Evolutionary conservation across 1,140 invertebrate genomes (phyloP), one percentile per base, ranked within the genome.

Genomic region (Oreohelix idahoensis): DNA sequence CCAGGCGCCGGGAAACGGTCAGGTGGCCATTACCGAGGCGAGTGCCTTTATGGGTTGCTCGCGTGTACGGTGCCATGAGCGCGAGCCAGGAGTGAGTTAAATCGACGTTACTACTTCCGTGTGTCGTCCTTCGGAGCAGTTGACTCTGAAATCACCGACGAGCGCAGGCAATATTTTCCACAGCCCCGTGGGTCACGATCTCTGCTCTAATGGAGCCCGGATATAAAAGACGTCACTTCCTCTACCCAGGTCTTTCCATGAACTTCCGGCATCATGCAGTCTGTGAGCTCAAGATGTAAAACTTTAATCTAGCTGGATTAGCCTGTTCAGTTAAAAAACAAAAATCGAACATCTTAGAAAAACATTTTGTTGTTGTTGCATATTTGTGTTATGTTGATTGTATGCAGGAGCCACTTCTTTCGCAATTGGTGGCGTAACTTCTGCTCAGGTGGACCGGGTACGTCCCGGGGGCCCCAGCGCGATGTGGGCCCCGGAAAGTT

Each of bases 31-130:
- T 71, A 81, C 69, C 36, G 69, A 49, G 79, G 63, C 63, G 79
- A 71, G 42, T 38, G 63, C 63, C 69, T 81, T 81, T 70, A 81
- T 71, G 79, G 45, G 45, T 11, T 26, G 32, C 63, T 81, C 63
- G 79, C 79, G 79, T 81, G 79, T 53, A 36, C 32, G 51, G 13
- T 36, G 69, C 26, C 63, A 58, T 70, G 79, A 81, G 66, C 45
- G 42, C 42, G 69, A 42, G 38, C 32, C 23, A 26, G 63, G 79
- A 81, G 79, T 71, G 79, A 70, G 79, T 81, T 71, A 71, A 81
- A 71, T 70, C 79, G 69, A 81, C 79, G 45, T 81, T 58, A 53
- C 79, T 32, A 71, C 79, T 81, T 81, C 79, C 79, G 63, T 35
- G 79, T 70, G 66, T 70, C 36, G 63, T 42, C 63, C 42, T 49